These are phyloP conservation scores for Melozone crissalis DNA, from an alignment of 2,113 vertebrate species.

Conservation along the genomic window DNA sequence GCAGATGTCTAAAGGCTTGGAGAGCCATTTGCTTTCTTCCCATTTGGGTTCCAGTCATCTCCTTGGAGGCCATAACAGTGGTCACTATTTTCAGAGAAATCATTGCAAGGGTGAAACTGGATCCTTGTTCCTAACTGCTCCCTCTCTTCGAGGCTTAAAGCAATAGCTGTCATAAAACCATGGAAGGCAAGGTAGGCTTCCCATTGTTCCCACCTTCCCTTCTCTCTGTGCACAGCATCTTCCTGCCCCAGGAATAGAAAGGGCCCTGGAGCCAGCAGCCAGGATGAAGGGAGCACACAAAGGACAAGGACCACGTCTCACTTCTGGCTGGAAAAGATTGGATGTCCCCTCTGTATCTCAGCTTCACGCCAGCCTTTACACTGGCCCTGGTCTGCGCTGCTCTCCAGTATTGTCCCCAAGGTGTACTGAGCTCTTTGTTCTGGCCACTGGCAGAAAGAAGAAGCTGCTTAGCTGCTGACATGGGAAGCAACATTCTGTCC, in stretches of 20 bases:
- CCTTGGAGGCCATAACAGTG: not conserved
- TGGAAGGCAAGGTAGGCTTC: not conserved
- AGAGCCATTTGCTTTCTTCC: not conserved
- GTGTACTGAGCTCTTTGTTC: not conserved
- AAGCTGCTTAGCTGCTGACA: not conserved
- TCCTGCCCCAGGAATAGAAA: not conserved
- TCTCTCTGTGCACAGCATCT: not conserved
- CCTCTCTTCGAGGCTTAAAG: not conserved
- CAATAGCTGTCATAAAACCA: not conserved
- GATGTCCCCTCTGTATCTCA: not conserved
- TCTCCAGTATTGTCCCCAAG: not conserved
- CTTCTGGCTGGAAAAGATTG: not conserved
- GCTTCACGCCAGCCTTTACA: not conserved
- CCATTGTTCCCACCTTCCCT: not conserved
- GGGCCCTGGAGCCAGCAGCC: not conserved
- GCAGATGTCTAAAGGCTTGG: not conserved
- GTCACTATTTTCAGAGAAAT: not conserved
- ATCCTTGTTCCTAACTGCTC: not conserved
- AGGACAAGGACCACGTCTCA: rapidly evolving
- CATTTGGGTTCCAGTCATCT: not conserved
- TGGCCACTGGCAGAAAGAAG: not conserved
- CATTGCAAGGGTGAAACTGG: not conserved
- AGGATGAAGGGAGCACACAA: not conserved
- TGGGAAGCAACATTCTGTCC: not conserved
- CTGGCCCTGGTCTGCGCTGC: not conserved